Evolutionary conservation across 2,113 vertebrate genomes (phyloP).

Genomic region (Buteo buteo): DNA sequence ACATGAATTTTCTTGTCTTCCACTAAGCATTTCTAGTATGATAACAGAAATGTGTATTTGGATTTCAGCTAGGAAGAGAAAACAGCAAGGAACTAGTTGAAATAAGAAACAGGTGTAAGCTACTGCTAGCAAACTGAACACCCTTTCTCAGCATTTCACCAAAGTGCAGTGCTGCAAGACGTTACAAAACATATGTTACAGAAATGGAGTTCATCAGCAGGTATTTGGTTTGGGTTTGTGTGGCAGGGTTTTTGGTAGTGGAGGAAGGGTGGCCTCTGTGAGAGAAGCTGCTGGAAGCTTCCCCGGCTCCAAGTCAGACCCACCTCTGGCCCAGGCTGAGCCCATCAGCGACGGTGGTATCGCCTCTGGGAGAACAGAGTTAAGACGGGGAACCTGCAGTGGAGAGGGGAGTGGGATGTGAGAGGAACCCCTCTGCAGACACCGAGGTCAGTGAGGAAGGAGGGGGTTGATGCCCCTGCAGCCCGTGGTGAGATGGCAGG

Average conservation of each 20-base stretch:
- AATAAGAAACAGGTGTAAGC: background rate
- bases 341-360: too few species aligned
- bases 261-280: too few species aligned
- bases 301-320: too few species aligned
- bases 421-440: too few species aligned
- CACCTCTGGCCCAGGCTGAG: too few species aligned
- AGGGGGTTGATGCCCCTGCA: too few species aligned
- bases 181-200: rapidly evolving
- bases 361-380: too few species aligned
- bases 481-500: too few species aligned
- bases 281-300: too few species aligned
- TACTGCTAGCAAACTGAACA: background rate
- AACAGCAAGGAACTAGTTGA: background rate
- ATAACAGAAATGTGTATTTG: background rate
- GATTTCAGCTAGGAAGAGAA: background rate
- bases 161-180: background rate
- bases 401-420: rapidly evolving
- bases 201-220: background rate
- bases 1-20: background rate
- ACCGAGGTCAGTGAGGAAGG: too few species aligned
- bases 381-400: too few species aligned
- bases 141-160: background rate
- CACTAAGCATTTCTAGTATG: background rate
- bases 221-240: background rate
- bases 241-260: too few species aligned